Evolutionary conservation across 2,113 vertebrate species (phyloP).

Genomic region (Antennarius striatus): DNA sequence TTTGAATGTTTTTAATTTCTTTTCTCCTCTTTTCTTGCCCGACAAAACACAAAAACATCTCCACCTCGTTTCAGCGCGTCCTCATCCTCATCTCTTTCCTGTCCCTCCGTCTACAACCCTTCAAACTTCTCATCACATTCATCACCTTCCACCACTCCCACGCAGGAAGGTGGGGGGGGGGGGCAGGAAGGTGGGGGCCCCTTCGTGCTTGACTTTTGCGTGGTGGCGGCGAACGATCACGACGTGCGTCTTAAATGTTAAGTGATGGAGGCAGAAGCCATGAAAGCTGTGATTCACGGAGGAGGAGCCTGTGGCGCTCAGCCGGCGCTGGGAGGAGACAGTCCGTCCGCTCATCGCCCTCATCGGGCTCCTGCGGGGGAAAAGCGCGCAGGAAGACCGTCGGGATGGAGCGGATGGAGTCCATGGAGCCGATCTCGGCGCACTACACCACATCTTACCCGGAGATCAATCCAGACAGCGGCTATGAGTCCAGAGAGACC

Average conservation of each 20-base stretch:
- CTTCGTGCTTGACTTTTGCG: not conserved
- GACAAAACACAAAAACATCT: too few species aligned
- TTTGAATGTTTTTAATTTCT: too few species aligned
- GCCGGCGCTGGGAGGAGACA: not conserved
- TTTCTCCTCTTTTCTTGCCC: too few species aligned
- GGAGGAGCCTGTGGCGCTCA: constrained; percentile 18
- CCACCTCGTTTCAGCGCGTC: too few species aligned
- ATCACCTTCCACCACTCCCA: too few species aligned
- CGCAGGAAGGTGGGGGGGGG: constrained; percentile 17
- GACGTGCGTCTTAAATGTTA: constrained; percentile 28
- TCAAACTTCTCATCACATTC: too few species aligned
- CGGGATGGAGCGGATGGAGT: constrained; percentile 67
- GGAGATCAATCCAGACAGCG: constrained; percentile 70
- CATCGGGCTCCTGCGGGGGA: not conserved
- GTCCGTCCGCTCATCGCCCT: not conserved
- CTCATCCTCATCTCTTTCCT: too few species aligned
- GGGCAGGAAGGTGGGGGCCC: constrained; percentile 16
- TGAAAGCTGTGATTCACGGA: constrained; percentile 20
- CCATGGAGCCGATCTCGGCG: constrained; percentile 74
- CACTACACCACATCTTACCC: constrained; percentile 67
- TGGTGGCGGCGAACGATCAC: constrained; percentile 27
- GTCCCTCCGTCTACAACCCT: too few species aligned
- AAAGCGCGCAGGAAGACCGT: not conserved
- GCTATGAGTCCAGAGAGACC: constrained; percentile 55
- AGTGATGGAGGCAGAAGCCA: constrained; percentile 30